Conservation (phyloP, 2,113 vertebrate genomes). For the Sander lucioperca region DNA sequence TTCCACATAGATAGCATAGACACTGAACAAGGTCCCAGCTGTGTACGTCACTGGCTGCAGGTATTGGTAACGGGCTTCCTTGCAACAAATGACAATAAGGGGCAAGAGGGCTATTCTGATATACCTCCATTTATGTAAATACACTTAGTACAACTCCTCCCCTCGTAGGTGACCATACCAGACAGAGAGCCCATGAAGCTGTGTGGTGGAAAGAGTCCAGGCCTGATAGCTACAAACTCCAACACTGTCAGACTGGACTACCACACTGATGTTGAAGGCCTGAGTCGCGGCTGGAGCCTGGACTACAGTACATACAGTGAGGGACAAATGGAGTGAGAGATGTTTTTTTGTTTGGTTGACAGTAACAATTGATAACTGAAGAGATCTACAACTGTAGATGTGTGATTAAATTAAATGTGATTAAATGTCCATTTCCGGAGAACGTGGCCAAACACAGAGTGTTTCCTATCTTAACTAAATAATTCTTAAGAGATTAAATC, state of each 20-base stretch:
- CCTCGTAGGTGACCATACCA: slow-evolving; percentile 70
- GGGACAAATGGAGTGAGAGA: background rate
- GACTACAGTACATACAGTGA: slow-evolving; percentile 83
- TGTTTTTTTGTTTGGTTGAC: no score
- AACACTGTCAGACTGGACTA: slow-evolving; percentile 77
- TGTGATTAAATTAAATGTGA: no score
- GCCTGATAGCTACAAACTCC: slow-evolving; percentile 67
- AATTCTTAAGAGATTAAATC: slow-evolving; percentile 83
- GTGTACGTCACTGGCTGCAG: slow-evolving; percentile 81
- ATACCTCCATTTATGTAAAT: background rate
- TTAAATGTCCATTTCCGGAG: slow-evolving; percentile 67
- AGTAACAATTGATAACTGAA: no score
- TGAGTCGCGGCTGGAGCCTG: slow-evolving; percentile 81
- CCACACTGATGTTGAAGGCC: slow-evolving; percentile 73
- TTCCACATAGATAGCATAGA: slow-evolving; percentile 80
- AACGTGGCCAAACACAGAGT: slow-evolving; percentile 70
- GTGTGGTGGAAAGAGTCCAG: slow-evolving; percentile 80
- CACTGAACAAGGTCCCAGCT: slow-evolving; percentile 23
- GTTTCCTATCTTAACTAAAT: slow-evolving; percentile 71
- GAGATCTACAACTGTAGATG: no score
- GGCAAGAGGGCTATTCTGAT: background rate
- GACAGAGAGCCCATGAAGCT: slow-evolving; percentile 62
- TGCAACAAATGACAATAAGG: background rate
- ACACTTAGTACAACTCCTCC: background rate
- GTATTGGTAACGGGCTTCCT: slow-evolving; percentile 42